These are phyloP conservation scores for Rhinopomastus cyanomelas DNA, from an alignment of 2,113 vertebrate genomes.

Conservation along the genomic window DNA sequence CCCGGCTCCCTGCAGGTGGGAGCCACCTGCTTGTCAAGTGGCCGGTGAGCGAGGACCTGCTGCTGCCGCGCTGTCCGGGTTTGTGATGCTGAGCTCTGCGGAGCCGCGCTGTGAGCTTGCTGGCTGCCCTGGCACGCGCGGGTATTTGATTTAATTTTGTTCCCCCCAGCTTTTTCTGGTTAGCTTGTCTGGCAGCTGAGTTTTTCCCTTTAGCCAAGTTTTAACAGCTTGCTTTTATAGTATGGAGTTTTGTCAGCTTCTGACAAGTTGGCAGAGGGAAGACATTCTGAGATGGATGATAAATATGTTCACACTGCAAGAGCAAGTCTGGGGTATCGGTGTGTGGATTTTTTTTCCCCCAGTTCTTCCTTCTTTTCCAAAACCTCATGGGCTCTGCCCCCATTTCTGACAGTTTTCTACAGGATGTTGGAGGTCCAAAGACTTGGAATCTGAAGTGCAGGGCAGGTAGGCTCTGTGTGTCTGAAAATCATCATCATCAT, in stretches of 20 bases:
- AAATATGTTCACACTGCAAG: slow-evolving; percentile 36
- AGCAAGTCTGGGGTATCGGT: neutral
- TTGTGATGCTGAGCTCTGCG: slow-evolving; percentile 3
- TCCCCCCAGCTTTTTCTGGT: slow-evolving; percentile 56
- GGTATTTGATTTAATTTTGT: slow-evolving; percentile 39
- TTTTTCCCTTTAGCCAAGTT: slow-evolving; percentile 69
- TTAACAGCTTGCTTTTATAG: slow-evolving; percentile 62
- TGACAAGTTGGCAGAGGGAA: slow-evolving; percentile 61
- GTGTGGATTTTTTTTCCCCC: neutral
- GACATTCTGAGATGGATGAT: slow-evolving; percentile 41
- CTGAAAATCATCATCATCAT: neutral
- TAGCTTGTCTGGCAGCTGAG: slow-evolving; percentile 69
- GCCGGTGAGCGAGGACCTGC: neutral
- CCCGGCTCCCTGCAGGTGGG: neutral
- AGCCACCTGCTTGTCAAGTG: neutral
- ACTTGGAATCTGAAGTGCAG: neutral
- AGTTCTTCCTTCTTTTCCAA: neutral
- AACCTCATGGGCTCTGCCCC: neutral
- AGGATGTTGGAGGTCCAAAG: neutral
- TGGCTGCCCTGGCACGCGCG: neutral
- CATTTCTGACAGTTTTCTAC: neutral
- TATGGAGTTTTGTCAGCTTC: slow-evolving; percentile 65
- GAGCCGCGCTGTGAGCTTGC: slow-evolving; percentile 11
- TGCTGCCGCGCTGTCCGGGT: neutral
- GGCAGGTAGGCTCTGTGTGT: neutral